These are phyloP conservation scores for Hystrix brachyura DNA, from an alignment of 2,113 vertebrate species.

Conservation along the genomic window DNA sequence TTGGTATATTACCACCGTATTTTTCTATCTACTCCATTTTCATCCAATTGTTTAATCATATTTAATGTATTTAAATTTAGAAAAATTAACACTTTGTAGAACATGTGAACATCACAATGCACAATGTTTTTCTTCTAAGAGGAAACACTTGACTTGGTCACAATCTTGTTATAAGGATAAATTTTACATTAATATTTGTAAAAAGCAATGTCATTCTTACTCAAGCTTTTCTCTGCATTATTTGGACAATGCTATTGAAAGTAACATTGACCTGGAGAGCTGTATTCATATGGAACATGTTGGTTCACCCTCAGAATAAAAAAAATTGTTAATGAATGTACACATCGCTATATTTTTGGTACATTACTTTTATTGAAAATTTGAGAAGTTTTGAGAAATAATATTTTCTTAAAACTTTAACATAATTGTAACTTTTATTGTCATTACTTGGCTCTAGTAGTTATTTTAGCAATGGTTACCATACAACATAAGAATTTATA, in stretches of 20 bases:
- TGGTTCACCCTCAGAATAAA: not conserved
- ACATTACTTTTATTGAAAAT: not conserved
- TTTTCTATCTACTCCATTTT: not conserved
- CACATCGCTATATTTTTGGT: not conserved
- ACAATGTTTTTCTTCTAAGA: not conserved
- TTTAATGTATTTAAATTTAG: not conserved
- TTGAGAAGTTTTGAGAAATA: constrained; percentile 2
- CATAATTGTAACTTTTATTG: not conserved
- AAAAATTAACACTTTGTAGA: not conserved
- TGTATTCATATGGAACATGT: constrained; percentile 5
- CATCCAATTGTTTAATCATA: not conserved
- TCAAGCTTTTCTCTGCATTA: not conserved
- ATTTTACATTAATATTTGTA: constrained; percentile 48
- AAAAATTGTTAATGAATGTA: not conserved
- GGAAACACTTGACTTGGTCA: not conserved
- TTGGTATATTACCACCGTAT: not conserved
- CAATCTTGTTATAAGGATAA: not conserved
- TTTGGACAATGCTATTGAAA: not conserved
- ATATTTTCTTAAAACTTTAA: constrained; percentile 31
- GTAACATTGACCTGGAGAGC: not conserved
- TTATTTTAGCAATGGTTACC: not conserved
- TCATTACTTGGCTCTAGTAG: constrained; percentile 9
- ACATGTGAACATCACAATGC: not conserved
- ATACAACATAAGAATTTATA: not conserved
- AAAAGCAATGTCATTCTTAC: not conserved